Base-by-base conservation (phyloP, 2,113 vertebrate genomes). In the Oncorhynchus gorbuscha region DNA sequence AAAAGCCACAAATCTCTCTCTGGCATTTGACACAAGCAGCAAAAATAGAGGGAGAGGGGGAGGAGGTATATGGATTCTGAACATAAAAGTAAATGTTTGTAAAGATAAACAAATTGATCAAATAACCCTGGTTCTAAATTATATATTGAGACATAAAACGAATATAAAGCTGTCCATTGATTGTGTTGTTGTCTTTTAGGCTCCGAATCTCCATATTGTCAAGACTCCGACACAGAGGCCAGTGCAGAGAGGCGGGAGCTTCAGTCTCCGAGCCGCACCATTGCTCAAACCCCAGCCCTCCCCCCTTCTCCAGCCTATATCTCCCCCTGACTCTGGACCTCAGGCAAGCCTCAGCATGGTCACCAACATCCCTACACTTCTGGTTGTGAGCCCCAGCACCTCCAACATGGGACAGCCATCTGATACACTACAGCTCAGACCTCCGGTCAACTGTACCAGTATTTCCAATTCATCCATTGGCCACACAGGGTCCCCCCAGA, bases 131-230 rank as follows among this genome's bases (percentile, higher is more conserved):
- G 5, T 30, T 69, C 72, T 0, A 76, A 32, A 28, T 45, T 0
- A 9, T 9, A 2, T 35, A 7, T 74, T 35, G 39, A 16, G 11
- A 67, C 32, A 32, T 69, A 12, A 45, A 69, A 55, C n/a, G 9
- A 45, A 45, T 45, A 1, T 55, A 18, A 58, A 58, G 14, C 18
- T 72, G 7, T 39, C 18, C 4, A 24, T 39, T 59, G 12, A 39
- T 39, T 73, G 16, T 79, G 0, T 76, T 76, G 28, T 82, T 74
- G 28, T 82, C 39, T 79, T 78, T 71, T 78, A 91, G 90, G 65
- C 68, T 61, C 72, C 79, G 16, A 74, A 74, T 78, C 32, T 71
- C 0, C 4, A 73, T 9, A 3, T 58, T 5, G 11, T 74, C 73
- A 81, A 68, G 72, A 20, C 72, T 22, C 59, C n/a, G 9, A 81